phyloP scores from a whole-genome alignment of 2,797 vertebrate genomes.

The Corythornis leucogaster region DNA sequence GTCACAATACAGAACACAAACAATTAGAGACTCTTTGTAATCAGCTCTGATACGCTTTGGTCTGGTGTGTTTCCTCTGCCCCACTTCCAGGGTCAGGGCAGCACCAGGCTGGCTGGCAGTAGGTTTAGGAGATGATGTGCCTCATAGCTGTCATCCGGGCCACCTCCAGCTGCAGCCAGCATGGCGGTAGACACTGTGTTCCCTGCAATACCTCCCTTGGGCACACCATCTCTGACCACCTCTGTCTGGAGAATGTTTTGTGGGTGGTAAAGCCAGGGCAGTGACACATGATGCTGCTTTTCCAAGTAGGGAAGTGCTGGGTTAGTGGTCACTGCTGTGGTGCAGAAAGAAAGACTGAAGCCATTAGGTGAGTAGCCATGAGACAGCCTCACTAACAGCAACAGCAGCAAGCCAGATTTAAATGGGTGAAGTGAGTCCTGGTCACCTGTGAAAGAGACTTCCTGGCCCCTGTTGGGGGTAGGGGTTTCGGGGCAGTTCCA shows the following conservation, averaged over 20 bases:
- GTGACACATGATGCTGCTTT: background rate
- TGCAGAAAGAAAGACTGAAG: background rate
- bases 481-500: background rate
- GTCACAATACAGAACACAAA: slow-evolving; percentile 29
- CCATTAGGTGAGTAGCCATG: background rate
- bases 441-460: background rate
- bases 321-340: background rate
- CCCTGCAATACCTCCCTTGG: rapidly evolving
- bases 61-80: slow-evolving; percentile 1
- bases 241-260: background rate
- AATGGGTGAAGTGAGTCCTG: background rate
- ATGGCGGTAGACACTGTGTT: rapidly evolving
- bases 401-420: background rate
- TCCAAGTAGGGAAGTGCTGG: background rate
- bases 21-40: slow-evolving; percentile 56
- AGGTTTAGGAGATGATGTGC: background rate
- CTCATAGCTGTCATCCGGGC: rapidly evolving
- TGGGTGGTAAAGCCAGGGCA: rapidly evolving
- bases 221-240: background rate
- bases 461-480: background rate
- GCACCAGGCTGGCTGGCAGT: background rate
- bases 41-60: background rate
- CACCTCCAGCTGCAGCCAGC: background rate
- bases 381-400: background rate
- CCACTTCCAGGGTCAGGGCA: rapidly evolving